Evolutionary conservation across 1,140 invertebrate genomes (phyloP).

Genomic region (Camponotus vicinus): DNA sequence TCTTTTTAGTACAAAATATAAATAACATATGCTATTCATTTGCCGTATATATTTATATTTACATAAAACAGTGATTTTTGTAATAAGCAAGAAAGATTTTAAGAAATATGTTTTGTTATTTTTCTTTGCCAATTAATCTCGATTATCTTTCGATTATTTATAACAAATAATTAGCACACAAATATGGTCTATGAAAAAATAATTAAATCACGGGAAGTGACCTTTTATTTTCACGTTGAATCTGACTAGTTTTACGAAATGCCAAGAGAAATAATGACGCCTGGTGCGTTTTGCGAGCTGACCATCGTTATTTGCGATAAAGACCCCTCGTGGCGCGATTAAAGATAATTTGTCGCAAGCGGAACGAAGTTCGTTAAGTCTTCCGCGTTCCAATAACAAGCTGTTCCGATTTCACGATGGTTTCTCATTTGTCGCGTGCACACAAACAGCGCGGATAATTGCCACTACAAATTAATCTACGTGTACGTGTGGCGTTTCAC

Average conservation of each 20-base stretch:
- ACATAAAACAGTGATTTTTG: not conserved
- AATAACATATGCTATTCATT: not conserved
- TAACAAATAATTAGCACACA: not conserved
- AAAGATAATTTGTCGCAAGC: constrained; percentile 12
- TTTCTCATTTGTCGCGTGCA: constrained; percentile 20
- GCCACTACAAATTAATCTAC: constrained; percentile 31
- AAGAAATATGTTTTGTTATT: not conserved
- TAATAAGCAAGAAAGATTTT: not conserved
- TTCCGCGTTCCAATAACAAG: constrained; percentile 22
- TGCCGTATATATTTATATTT: no score
- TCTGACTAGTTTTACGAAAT: not conserved
- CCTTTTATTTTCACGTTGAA: not conserved
- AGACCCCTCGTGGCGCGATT: not conserved
- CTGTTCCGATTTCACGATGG: not conserved
- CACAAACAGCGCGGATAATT: constrained; percentile 35
- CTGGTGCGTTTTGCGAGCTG: not conserved
- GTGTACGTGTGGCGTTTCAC: constrained; percentile 28
- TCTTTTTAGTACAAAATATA: not conserved
- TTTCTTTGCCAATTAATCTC: not conserved
- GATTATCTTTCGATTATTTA: not conserved
- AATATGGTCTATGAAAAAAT: not conserved
- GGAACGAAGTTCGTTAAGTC: not conserved
- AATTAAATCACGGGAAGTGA: not conserved
- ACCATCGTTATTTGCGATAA: not conserved
- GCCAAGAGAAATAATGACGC: constrained; percentile 30